phyloP scores from a whole-genome alignment of 2,888 invertebrate species.

The Ypsolopha sequella region DNA sequence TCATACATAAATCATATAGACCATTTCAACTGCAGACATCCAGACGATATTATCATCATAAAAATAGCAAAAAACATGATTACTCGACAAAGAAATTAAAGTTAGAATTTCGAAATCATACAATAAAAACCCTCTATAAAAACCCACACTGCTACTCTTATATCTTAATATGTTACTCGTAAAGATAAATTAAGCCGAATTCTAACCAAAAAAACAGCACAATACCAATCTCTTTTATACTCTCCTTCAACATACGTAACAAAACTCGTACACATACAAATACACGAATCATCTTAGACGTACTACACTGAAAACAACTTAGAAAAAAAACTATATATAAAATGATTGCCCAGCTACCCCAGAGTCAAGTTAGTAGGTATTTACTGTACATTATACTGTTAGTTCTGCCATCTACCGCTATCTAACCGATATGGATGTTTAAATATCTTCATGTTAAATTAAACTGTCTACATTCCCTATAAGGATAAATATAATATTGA shows the following conservation, averaged over 20 bases:
- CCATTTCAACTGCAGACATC: conserved; percentile 5
- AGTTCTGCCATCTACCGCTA: conserved; percentile 53
- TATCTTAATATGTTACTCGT: background rate
- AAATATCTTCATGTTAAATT: conserved; percentile 18
- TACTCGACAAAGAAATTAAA: background rate
- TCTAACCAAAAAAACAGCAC: conserved; percentile 18
- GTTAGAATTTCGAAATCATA: conserved; percentile 3
- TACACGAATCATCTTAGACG: conserved; percentile 46
- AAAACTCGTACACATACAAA: conserved; percentile 40
- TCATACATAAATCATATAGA: background rate
- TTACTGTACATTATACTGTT: conserved; percentile 59
- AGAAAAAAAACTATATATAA: conserved; percentile 27
- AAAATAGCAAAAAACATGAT: background rate
- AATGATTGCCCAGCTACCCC: conserved; percentile 68
- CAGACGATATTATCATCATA: conserved; percentile 20
- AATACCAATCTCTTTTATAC: conserved; percentile 32
- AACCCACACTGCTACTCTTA: background rate
- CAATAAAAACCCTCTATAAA: background rate
- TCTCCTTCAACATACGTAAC: conserved; percentile 28
- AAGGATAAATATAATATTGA: conserved; percentile 16
- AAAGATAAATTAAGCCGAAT: background rate
- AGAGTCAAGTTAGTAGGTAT: conserved; percentile 56
- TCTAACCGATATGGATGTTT: conserved; percentile 35
- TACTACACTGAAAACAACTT: conserved; percentile 37
- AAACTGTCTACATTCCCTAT: conserved; percentile 27